Conservation (phyloP, 2,888 invertebrate genomes). For the Acrobeloides nanus region DNA sequence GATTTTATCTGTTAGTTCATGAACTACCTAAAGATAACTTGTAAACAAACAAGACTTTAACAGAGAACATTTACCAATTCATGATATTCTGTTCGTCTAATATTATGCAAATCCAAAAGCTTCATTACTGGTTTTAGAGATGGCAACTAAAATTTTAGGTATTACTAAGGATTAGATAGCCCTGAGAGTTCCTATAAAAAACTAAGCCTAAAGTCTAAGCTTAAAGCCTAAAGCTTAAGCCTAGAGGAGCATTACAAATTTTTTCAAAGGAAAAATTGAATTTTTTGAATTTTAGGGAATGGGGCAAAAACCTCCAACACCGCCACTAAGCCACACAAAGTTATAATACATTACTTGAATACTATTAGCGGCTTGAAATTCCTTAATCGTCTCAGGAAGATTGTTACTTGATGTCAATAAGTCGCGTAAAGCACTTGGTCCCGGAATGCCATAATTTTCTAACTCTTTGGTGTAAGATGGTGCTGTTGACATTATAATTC, state of each 20-base stretch:
- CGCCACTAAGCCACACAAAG: not conserved
- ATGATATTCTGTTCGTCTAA: constrained; percentile 85
- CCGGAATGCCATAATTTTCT: not conserved
- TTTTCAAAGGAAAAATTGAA: too few relatives aligned
- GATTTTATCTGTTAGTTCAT: constrained; percentile 16
- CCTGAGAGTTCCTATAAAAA: too few relatives aligned
- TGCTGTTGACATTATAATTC: too few relatives aligned
- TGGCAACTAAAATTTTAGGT: constrained; percentile 67
- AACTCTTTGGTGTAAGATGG: not conserved
- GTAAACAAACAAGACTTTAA: not conserved
- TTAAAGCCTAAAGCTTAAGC: too few relatives aligned
- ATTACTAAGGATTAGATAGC: too few relatives aligned
- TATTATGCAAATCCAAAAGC: constrained; percentile 83
- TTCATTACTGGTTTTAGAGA: constrained; percentile 89
- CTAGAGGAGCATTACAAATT: too few relatives aligned
- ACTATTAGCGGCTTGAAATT: constrained; percentile 83
- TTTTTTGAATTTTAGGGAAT: too few relatives aligned
- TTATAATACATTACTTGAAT: constrained; percentile 58
- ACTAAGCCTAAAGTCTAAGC: too few relatives aligned
- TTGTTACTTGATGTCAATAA: constrained; percentile 8
- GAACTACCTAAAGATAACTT: constrained; percentile 55
- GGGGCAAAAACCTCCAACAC: not conserved
- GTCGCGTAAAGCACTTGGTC: not conserved
- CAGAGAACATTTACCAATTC: constrained; percentile 67
- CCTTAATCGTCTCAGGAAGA: constrained; percentile 92